Conservation (phyloP, 2,888 invertebrate genomes). For the Petrophora chlorosata region DNA sequence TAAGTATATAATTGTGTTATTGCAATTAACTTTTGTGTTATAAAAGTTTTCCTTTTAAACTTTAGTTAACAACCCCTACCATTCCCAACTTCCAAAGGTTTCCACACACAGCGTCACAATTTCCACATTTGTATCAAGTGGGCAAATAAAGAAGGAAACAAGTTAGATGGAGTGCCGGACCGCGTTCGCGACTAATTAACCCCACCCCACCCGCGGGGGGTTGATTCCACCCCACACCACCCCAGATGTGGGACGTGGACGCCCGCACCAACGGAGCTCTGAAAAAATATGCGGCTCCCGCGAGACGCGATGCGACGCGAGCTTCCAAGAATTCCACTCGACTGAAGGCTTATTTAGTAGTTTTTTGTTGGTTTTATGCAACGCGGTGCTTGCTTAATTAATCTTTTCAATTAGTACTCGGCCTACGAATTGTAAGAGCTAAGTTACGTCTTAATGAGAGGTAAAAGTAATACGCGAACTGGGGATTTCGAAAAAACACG, state of each 20-base stretch:
- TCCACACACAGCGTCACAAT: constrained; percentile 38
- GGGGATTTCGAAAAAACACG: too few species aligned
- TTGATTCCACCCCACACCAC: constrained; percentile 36
- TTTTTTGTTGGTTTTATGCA: constrained; percentile 18
- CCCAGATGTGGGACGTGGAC: constrained; percentile 32
- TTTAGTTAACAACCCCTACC: constrained; percentile 1
- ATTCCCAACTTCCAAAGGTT: constrained; percentile 18
- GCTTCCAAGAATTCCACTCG: constrained; percentile 56
- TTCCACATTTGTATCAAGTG: constrained; percentile 79
- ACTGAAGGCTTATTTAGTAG: constrained; percentile 39
- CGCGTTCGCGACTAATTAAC: constrained; percentile 82
- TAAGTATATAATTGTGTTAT: background rate
- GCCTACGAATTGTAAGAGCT: background rate
- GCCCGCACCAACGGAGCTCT: constrained; percentile 43
- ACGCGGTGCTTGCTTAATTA: constrained; percentile 21
- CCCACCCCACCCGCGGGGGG: constrained; percentile 49
- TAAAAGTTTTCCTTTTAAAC: constrained; percentile 10
- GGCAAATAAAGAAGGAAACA: constrained; percentile 82
- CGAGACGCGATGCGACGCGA: constrained; percentile 57
- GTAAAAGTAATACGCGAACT: too few species aligned
- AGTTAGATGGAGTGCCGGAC: constrained; percentile 80
- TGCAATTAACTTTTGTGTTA: background rate
- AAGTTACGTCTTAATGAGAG: too few species aligned
- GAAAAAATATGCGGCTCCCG: constrained; percentile 75
- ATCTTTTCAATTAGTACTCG: constrained; percentile 23